Evolutionary conservation across 1,140 invertebrate species (phyloP).

Genomic region (Drosophila lini): DNA sequence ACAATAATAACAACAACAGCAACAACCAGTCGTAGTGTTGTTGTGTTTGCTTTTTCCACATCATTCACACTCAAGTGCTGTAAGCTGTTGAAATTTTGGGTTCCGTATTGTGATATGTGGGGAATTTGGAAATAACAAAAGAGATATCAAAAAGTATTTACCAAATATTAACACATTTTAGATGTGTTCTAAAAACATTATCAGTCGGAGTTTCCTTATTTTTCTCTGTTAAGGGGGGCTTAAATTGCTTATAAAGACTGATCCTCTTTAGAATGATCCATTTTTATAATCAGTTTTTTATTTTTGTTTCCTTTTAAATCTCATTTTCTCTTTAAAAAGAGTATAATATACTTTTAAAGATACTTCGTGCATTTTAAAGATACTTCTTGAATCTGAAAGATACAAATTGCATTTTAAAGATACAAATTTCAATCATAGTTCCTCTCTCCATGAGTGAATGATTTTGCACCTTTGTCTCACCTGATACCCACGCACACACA

Average conservation of each 20-base stretch:
- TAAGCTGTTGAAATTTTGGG: conserved; percentile 7
- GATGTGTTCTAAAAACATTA: not conserved
- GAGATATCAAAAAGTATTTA: not conserved
- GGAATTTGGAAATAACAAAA: not conserved
- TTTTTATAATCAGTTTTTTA: not conserved
- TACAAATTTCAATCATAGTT: not conserved
- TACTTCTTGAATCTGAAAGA: too few species aligned
- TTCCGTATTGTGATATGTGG: not conserved
- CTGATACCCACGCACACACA: conserved; percentile 43
- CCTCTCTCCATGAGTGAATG: conserved; percentile 30
- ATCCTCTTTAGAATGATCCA: too few species aligned
- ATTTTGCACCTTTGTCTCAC: conserved; percentile 35
- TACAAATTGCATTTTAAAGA: too few species aligned
- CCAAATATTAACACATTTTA: not conserved
- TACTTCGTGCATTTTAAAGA: too few species aligned
- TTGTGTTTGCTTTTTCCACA: conserved; percentile 66
- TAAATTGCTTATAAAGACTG: too few species aligned
- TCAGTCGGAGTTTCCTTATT: not conserved
- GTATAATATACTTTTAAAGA: too few species aligned
- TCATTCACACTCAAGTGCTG: conserved; percentile 53
- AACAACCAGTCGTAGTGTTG: conserved; percentile 15
- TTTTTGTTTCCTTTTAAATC: not conserved
- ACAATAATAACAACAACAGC: conserved; percentile 12
- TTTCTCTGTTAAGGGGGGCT: too few species aligned
- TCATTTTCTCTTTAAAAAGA: not conserved